These are phyloP conservation scores for Resseliella maxima DNA, from an alignment of 2,888 invertebrate species.

Conservation along the genomic window DNA sequence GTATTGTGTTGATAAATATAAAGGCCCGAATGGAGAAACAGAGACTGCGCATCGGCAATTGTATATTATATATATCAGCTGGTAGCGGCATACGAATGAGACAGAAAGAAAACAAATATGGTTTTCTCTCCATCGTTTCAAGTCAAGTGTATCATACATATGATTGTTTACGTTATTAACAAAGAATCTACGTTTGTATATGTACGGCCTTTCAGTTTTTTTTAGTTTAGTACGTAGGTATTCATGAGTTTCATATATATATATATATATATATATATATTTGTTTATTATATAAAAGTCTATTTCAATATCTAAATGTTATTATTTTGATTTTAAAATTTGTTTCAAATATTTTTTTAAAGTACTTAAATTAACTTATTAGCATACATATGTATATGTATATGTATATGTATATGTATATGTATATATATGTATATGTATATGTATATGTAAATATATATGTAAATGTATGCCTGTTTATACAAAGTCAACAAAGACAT, in stretches of 20 bases:
- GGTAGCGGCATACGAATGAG: conserved; percentile 49
- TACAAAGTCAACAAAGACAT: not conserved
- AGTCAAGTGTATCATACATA: conserved; percentile 3
- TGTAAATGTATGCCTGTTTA: not conserved
- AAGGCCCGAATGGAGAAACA: not conserved
- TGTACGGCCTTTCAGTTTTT: not conserved
- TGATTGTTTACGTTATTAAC: conserved; percentile 19
- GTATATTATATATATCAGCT: conserved; percentile 9
- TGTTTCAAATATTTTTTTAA: too few species aligned
- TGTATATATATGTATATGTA: too few species aligned
- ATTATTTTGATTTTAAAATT: too few species aligned
- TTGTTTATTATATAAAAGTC: too few species aligned
- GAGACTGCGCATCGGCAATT: not conserved
- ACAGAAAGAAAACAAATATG: conserved; percentile 50
- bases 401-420: too few species aligned
- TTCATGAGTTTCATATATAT: too few species aligned
- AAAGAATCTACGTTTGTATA: not conserved
- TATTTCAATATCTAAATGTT: too few species aligned
- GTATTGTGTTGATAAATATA: not conserved
- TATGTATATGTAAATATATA: too few species aligned
- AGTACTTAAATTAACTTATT: too few species aligned
- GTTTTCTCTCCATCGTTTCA: not conserved
- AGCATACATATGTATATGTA: too few species aligned
- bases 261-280: too few species aligned
- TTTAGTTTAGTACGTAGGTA: not conserved